These are phyloP conservation scores for Larimichthys crocea DNA, from an alignment of 2,113 vertebrate species.

Conservation along the genomic window DNA sequence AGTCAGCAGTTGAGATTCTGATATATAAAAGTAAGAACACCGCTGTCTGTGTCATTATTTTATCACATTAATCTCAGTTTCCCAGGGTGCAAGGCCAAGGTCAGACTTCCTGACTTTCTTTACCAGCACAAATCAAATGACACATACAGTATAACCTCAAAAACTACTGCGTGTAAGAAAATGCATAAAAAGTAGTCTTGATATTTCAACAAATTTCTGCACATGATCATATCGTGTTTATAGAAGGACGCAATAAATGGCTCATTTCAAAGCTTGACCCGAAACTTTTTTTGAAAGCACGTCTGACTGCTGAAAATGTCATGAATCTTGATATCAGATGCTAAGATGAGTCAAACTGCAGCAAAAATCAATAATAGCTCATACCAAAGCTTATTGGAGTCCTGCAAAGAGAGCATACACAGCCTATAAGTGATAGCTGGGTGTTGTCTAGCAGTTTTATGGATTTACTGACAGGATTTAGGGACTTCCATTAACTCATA, in stretches of 20 bases:
- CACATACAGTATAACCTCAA: not conserved
- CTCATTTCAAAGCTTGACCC: not conserved
- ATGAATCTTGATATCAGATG: not conserved
- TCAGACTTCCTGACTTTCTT: too few species aligned
- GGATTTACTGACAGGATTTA: not conserved
- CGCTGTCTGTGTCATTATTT: slow-evolving; percentile 5
- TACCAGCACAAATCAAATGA: not conserved
- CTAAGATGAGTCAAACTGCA: not conserved
- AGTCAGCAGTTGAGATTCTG: not conserved
- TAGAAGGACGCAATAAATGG: not conserved
- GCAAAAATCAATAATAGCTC: slow-evolving; percentile 10
- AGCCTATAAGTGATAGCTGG: not conserved
- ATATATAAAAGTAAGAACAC: not conserved
- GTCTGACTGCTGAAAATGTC: slow-evolving; percentile 6
- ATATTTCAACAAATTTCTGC: not conserved
- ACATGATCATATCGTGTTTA: not conserved
- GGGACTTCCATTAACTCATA: not conserved
- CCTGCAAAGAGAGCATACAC: not conserved
- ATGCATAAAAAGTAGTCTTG: not conserved
- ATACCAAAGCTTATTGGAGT: not conserved
- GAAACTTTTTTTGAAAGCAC: not conserved
- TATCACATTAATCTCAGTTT: not conserved
- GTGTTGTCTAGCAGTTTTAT: not conserved
- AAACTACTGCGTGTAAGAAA: not conserved
- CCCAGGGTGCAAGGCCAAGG: not conserved